Evolutionary conservation across 1,140 invertebrate genomes (phyloP), one percentile per base, ranked within the genome.

Genomic region (Myzus persicae): DNA sequence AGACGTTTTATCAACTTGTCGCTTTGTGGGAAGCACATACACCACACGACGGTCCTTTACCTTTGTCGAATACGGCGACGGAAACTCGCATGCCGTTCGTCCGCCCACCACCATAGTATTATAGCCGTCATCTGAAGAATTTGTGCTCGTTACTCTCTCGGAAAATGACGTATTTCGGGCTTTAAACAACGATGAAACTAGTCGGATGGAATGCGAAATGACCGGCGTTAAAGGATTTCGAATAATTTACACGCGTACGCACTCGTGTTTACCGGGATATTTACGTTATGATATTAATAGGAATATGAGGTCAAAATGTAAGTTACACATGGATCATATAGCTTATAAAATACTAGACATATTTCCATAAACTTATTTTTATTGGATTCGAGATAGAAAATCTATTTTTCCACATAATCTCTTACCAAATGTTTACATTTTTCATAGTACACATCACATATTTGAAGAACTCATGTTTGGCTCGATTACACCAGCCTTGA

Each of bases 61-160:
- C 90, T 91, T 82, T 81, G 40, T 91, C 87, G 87, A n/a, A n/a
- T n/a, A 7, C 46, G n/a, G 31, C 2, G 24, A 40, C 9, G 44
- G 44, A 48, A 44, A 36, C 85, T 36, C n/a, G 44, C 85, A 36
- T 88, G 44, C 85, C 85, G 20, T 88, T 88, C 85, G 44, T 88
- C 44, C 85, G 67, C 67, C 22, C 36, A 3, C 31, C 42, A 7
- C 20, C n/a, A 36, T 40, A n/a, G 38, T 42, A 76, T 76, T n/a
- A 20, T 38, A 82, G 24, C 76, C 22, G 76, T 48, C 76, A 82
- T 92, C 91, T 48, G 44, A 92, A 92, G 91, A 92, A 92, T 92
- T 92, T 24, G 44, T 11, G 91, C 22, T 82, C 91, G 36, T 92
- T 92, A 48, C 76, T 92, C 91, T 82, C 88, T 51, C 88, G 36